Conservation (phyloP, 1,140 invertebrate species). For the Platorchestia sp. region DNA sequence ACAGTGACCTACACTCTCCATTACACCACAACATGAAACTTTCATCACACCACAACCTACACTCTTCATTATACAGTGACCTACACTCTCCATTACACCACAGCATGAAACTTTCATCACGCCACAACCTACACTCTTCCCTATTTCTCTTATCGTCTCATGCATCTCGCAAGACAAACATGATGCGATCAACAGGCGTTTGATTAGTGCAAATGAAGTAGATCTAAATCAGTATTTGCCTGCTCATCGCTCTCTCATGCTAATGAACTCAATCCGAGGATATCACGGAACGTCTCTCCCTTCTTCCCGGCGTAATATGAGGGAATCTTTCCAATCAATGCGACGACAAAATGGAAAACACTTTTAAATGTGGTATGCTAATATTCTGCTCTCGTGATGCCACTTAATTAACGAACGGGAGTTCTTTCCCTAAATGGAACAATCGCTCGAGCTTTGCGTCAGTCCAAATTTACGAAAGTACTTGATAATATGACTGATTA, state of each 20-base stretch:
- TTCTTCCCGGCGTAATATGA: neutral
- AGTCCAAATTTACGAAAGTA: neutral
- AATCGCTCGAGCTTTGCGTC: neutral
- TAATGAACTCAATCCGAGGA: neutral
- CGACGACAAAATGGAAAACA: neutral
- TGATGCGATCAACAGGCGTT: neutral
- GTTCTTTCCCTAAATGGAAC: neutral
- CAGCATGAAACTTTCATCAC: no score
- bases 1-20: no score
- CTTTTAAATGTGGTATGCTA: neutral
- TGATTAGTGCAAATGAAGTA: neutral
- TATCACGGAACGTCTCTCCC: neutral
- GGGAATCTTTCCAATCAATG: neutral
- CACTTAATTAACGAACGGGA: neutral
- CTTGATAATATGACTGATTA: neutral
- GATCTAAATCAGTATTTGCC: neutral
- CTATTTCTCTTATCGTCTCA: no score
- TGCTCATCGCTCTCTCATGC: neutral
- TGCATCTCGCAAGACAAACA: neutral
- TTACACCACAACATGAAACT: no score
- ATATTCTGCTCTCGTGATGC: neutral
- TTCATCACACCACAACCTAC: no score
- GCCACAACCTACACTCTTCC: no score
- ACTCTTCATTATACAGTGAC: no score
- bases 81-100: no score